Percentiles rank a stretch among this genome's conserved stretches.
phyloP scores from a whole-genome alignment of 2,113 vertebrate species.

The Bombycilla garrulus region DNA sequence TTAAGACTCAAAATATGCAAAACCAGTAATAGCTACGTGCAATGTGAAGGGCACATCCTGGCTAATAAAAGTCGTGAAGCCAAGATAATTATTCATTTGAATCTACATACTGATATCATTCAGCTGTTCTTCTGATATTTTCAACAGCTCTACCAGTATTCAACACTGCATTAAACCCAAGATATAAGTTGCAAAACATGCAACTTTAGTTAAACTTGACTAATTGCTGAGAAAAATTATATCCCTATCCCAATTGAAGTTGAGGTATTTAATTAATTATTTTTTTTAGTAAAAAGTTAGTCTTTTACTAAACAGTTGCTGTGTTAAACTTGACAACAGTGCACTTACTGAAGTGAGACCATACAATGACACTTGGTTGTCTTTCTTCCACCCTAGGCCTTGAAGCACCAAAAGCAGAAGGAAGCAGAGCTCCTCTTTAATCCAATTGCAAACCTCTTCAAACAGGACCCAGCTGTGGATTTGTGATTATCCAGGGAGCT shows the following conservation, averaged over 20 bases:
- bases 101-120: neutral
- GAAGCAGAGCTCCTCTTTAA: neutral
- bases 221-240: neutral
- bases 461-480: neutral
- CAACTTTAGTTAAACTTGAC: neutral
- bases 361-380: accelerated
- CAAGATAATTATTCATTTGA: neutral
- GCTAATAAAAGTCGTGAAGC: neutral
- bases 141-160: neutral
- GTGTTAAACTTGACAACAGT: neutral
- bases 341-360: neutral
- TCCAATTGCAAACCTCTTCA: neutral
- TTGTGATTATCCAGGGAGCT: accelerated
- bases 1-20: neutral
- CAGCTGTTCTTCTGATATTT: neutral
- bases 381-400: neutral
- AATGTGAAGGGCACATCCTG: neutral
- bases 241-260: neutral
- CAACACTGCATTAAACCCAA: neutral
- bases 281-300: neutral
- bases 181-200: neutral
- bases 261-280: neutral
- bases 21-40: neutral
- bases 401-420: neutral
- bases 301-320: neutral